Evolutionary conservation across 2,797 vertebrate species (phyloP), one percentile per base, ranked within the genome.

Genomic region (Percopsis omiscomaycus): DNA sequence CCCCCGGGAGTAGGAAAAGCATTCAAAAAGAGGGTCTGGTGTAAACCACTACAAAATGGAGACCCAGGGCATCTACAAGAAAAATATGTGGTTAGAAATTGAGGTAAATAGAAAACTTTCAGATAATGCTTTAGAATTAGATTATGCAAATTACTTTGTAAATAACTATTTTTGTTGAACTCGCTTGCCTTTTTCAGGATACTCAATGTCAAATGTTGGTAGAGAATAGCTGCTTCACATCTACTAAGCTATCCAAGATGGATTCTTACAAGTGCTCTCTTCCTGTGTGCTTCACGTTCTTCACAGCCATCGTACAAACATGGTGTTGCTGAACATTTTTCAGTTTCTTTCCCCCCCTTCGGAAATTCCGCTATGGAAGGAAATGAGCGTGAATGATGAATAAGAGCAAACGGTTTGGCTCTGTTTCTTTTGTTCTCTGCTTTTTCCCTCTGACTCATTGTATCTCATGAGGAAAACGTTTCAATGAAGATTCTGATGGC

Each of bases 181-280:
- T n/a, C 15, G 27, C 14, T 55, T 30, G 53, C 53, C 14, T 55
- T 29, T 30, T 14, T 37, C 47, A 15, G 15, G 53, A 4, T 30
- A 55, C 4, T n/a, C 53, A 37, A 49, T 49, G 47, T 5, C 14
- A 5, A 15, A n/a, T 15, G n/a, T 49, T 15, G 15, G 14, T 15
- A 49, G 47, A n/a, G 28, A 55, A 30, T 55, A 49, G 47, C 47
- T 32, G 13, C 13, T 30, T 55, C 53, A 55, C 53, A 16, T 57
- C 16, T 52, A 52, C 10, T 52, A n/a, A 52, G 50, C 10, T 22
- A 16, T 52, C 15, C 10, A 22, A 22, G 16, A 15, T 16, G 50
- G 12, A 3, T 22, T 22, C 5, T 49, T 9, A 49, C 9, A 49
- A 49, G 50, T 10, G 8, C 22, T 27, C 50, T 52, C 8, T 52